Base-by-base conservation (phyloP, 2,797 vertebrate genomes). In the Lates japonicus region DNA sequence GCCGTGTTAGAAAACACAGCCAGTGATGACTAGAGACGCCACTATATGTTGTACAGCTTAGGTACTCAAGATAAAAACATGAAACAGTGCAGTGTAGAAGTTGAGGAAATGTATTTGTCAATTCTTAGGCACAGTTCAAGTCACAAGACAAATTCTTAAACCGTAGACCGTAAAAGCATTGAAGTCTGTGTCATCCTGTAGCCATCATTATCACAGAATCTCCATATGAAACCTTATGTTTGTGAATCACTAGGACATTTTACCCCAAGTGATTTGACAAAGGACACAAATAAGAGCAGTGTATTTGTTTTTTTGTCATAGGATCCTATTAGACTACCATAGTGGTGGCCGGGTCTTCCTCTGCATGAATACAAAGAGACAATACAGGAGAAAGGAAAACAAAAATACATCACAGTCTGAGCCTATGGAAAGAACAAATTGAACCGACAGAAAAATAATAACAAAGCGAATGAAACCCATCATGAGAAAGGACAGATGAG, bases 101-200 rank as follows among this genome's bases (percentile, higher is more conserved):
- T 44, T 65, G 5, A 58, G 19, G n/a, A 55, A 74, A 48, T 55
- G 22, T n/a, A 57, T 54, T 25, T 37, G 2, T 35, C 41, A 65
- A 5, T 41, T 19, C 22, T 17, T 39, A 25, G 49, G 65, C 37
- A 57, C 20, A 62, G n/a, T 68, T 71, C n/a, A 80, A 39, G 20
- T 31, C 60, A 63, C 11, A 76, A 65, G 9, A 62, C n/a, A 9
- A 16, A 22, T 62, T 73, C 2, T 79, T 2, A 79, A 78, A 70
- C n/a, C n/a, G n/a, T n/a, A n/a, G n/a, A n/a, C n/a, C n/a, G n/a
- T n/a, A n/a, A n/a, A n/a, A n/a, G n/a, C n/a, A n/a, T 70, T 70
- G 31, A 49, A 74, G 69, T 64, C 54, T 63, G 42, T 57, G 48
- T 64, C 60, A 48, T 55, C 29, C 25, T 62, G 11, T 44, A 46